Evolutionary conservation across 2,888 invertebrate species (phyloP).

Genomic region (Watsonalla binaria): DNA sequence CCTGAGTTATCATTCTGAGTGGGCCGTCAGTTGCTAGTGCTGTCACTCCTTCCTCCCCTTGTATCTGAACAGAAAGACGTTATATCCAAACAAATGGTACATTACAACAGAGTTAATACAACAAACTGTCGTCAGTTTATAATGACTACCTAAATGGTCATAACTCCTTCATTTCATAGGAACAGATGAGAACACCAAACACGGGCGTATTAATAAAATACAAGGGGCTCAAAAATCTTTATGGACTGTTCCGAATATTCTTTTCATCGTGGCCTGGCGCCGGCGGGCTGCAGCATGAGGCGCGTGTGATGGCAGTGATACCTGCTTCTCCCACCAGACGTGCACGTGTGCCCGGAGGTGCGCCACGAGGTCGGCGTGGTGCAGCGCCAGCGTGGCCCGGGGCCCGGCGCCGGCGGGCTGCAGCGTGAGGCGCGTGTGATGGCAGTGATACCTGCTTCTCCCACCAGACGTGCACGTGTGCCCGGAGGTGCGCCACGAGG

Average conservation of each 20-base stretch:
- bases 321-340: conserved; percentile 93
- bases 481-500: conserved; percentile 93
- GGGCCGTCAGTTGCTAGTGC: conserved; percentile 89
- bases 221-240: too few species aligned
- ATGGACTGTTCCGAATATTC: too few species aligned
- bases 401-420: conserved; percentile 94
- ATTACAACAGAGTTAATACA: too few species aligned
- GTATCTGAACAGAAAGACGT: conserved; percentile 42
- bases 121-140: too few species aligned
- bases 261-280: conserved; percentile 92
- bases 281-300: conserved; percentile 92
- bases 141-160: too few species aligned
- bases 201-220: too few species aligned
- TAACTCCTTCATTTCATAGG: too few species aligned
- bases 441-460: conserved; percentile 76
- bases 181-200: too few species aligned
- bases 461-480: conserved; percentile 98
- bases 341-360: conserved; percentile 96
- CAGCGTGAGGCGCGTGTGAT: conserved; percentile 81
- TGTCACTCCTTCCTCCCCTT: conserved; percentile 71
- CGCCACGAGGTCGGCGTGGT: conserved; percentile 91
- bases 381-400: conserved; percentile 88
- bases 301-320: conserved; percentile 43
- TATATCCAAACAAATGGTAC: background rate
- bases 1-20: conserved; percentile 94